These are phyloP conservation scores for Pandemis heparana DNA, from an alignment of 2,888 invertebrate species.

Conservation along the genomic window DNA sequence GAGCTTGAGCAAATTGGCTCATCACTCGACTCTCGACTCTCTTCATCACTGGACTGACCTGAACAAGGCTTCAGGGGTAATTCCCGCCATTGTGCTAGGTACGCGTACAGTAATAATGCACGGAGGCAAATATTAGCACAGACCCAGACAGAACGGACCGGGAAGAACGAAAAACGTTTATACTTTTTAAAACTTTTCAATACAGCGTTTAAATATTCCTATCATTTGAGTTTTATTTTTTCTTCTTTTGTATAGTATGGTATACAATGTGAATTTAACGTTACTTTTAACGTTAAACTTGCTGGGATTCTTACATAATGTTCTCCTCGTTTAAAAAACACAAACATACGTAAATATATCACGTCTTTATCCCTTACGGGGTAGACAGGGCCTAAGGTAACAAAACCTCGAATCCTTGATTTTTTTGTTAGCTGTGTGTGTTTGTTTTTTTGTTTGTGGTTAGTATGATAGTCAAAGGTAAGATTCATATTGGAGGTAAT, in stretches of 20 bases:
- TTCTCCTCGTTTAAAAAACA: too few relatives aligned
- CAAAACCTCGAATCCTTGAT: too few relatives aligned
- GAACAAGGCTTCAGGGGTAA: conserved; percentile 59
- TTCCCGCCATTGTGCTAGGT: conserved; percentile 71
- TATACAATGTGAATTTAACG: neutral
- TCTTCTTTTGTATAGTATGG: neutral
- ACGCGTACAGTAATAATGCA: conserved; percentile 77
- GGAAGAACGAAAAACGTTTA: conserved; percentile 65
- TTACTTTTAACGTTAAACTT: neutral
- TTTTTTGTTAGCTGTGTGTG: too few relatives aligned
- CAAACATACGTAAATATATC: too few relatives aligned
- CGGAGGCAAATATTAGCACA: conserved; percentile 80
- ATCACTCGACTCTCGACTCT: conserved; percentile 12
- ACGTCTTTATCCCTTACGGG: too few relatives aligned
- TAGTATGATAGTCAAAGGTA: too few relatives aligned
- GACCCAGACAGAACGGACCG: conserved; percentile 68
- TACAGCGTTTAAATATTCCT: conserved; percentile 30
- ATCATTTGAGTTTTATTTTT: conserved; percentile 5
- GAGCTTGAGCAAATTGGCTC: neutral
- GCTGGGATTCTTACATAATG: too few relatives aligned
- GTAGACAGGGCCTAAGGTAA: too few relatives aligned
- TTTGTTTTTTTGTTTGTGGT: too few relatives aligned
- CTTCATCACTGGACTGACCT: conserved; percentile 33
- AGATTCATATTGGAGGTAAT: too few relatives aligned
- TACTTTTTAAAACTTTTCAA: conserved; percentile 49